phyloP scores from a whole-genome alignment of 2,113 vertebrate species.

The Psettodes erumei region DNA sequence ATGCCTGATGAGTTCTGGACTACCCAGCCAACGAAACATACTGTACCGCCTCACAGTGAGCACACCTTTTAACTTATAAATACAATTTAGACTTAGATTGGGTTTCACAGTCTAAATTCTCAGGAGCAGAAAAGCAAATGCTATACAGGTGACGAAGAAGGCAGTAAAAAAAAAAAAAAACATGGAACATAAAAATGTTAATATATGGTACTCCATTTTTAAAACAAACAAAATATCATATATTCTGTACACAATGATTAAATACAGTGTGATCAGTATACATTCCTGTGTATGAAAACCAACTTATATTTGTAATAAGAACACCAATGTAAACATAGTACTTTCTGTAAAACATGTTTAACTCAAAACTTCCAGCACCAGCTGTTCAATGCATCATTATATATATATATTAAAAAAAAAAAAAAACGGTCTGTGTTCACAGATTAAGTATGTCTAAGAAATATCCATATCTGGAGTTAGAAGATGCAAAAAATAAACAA shows the following conservation, averaged over 20 bases:
- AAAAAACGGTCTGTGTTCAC: slow-evolving; percentile 66
- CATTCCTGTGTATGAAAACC: slow-evolving; percentile 79
- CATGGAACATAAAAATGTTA: slow-evolving; percentile 38
- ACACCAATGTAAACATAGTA: slow-evolving; percentile 73
- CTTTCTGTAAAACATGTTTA: slow-evolving; percentile 53
- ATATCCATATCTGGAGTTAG: slow-evolving; percentile 47
- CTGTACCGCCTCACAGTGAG: slow-evolving; percentile 4
- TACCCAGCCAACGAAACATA: slow-evolving; percentile 27
- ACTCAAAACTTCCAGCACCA: slow-evolving; percentile 76
- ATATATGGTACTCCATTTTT: slow-evolving; percentile 49
- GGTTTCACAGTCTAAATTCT: slow-evolving; percentile 42
- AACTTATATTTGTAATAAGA: slow-evolving; percentile 65
- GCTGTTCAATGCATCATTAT: slow-evolving; percentile 72
- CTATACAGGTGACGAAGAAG: slow-evolving; percentile 19
- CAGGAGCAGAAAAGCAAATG: slow-evolving; percentile 27
- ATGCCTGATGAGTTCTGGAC: slow-evolving; percentile 22
- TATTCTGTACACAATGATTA: slow-evolving; percentile 83
- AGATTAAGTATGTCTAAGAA: slow-evolving; percentile 55
- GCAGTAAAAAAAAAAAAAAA: slow-evolving; percentile 28
- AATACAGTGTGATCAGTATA: slow-evolving; percentile 83
- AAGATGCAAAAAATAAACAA: slow-evolving; percentile 15
- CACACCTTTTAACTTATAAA: slow-evolving; percentile 28
- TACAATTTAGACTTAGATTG: slow-evolving; percentile 33
- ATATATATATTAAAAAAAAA: no score
- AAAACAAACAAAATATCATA: slow-evolving; percentile 66